Evolutionary conservation across 2,797 vertebrate species (phyloP).

Genomic region (Crocodylus rhombifer): DNA sequence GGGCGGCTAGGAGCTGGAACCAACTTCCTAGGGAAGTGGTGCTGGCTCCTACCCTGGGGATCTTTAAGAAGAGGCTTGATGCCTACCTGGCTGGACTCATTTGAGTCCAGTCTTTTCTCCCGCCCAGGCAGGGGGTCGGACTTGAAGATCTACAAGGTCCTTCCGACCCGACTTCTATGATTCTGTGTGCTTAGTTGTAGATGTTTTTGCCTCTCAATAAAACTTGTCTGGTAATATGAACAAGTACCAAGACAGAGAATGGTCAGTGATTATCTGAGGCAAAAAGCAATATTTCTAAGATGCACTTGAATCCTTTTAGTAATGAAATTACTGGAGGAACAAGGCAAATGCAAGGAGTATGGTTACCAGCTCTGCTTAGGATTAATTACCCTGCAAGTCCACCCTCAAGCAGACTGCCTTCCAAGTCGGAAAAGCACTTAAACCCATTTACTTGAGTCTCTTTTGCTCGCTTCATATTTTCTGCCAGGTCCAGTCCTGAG

Average conservation of each 20-base stretch:
- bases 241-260: neutral
- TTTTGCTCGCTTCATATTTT: neutral
- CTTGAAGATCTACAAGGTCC: no score
- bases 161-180: no score
- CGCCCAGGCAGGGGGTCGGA: no score
- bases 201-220: conserved; percentile 39
- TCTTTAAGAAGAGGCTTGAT: no score
- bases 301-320: conserved; percentile 26
- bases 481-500: neutral
- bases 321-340: conserved; percentile 54
- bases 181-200: neutral
- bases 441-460: neutral
- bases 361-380: neutral
- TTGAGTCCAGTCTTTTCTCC: no score
- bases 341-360: conserved; percentile 15
- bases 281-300: conserved; percentile 56
- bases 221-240: conserved; percentile 41
- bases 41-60: no score
- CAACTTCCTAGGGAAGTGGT: no score
- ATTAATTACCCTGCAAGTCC: no score
- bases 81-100: no score
- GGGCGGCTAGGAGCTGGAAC: no score
- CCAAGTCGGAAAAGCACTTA: neutral
- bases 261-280: conserved; percentile 11
- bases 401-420: no score